Evolutionary conservation across 2,888 invertebrate genomes (phyloP), one percentile per base, ranked within the genome.

Genomic region (Ecdyonurus torrentis): DNA sequence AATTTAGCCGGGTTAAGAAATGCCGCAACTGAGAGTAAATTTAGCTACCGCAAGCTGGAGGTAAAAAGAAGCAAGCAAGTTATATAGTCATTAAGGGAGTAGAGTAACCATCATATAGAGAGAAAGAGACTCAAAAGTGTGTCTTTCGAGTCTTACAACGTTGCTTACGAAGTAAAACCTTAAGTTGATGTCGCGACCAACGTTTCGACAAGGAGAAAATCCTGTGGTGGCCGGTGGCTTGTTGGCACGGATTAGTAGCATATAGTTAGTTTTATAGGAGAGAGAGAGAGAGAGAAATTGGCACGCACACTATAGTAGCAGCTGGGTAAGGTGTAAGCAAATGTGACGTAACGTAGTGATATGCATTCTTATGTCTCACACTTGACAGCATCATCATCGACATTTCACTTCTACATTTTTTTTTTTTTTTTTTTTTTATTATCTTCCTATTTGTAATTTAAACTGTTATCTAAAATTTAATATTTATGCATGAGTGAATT

Each of bases 1-100:
- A 63, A 63, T 63, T 63, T 58, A 63, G 59, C 63, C 50, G 63
- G 59, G 63, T 59, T 63, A 59, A 63, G 63, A 63, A 63, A 63
- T 63, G 63, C 59, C 63, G 58, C 37, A 53, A 62, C 37, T 5
- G 15, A 37, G 15, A 37, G 37, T 37, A 37, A 10, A 37, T 37
- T 37, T 37, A 37, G 37, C 37, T 37, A 37, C 37, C 37, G 37
- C 37, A 37, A 37, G 37, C 37, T 37, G 37, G 37, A 37, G 37
- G 37, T 37, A 37, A 10, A n/a, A n/a, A 37, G 37, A 5, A 37
- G 37, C 37, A 37, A 37, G 37, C 5, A 37, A 37, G 37, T 15
- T 37, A 15, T 37, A n/a, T n/a, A n/a, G n/a, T n/a, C n/a, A n/a
- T n/a, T n/a, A n/a, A 37, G 37, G 37, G 37, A 10, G 37, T 37